Conservation (phyloP, 2,888 invertebrate species). For the Cynaeus angustus region DNA sequence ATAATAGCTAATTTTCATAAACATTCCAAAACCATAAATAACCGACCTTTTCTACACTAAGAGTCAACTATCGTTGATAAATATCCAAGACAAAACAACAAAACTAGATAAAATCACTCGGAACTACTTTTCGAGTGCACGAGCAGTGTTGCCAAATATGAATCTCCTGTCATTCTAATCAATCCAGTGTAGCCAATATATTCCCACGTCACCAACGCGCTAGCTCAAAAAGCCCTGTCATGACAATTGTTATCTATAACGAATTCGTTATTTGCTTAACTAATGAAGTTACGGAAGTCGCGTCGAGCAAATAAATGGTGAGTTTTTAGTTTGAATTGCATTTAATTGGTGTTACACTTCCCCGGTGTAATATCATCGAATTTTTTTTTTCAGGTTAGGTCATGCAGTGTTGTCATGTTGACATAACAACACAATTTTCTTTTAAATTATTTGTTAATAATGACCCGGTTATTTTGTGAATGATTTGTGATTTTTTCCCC, state of each 20-base stretch:
- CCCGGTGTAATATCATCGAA: neutral
- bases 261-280: constrained; percentile 41
- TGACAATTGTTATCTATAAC: constrained; percentile 34
- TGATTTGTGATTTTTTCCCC: neutral
- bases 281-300: constrained; percentile 40
- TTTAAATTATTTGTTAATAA: constrained; percentile 1
- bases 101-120: constrained; percentile 1
- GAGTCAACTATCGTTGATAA: neutral
- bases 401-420: constrained; percentile 51
- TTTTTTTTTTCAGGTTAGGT: constrained; percentile 38
- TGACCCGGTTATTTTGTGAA: constrained; percentile 2
- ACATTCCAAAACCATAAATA: neutral
- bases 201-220: constrained; percentile 19
- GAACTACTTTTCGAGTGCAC: constrained; percentile 39
- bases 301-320: constrained; percentile 38
- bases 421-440: constrained; percentile 29
- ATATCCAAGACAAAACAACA: neutral
- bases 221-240: constrained; percentile 13
- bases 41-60: neutral
- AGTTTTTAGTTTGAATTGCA: constrained; percentile 9
- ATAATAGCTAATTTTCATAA: neutral
- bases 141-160: constrained; percentile 35
- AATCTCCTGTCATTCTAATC: constrained; percentile 13
- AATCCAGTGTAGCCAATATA: constrained; percentile 6
- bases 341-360: constrained; percentile 9